Evolutionary conservation across 2,113 vertebrate species (phyloP), one percentile per base, ranked within the genome.

Genomic region (Anarhynchus alexandrinus): DNA sequence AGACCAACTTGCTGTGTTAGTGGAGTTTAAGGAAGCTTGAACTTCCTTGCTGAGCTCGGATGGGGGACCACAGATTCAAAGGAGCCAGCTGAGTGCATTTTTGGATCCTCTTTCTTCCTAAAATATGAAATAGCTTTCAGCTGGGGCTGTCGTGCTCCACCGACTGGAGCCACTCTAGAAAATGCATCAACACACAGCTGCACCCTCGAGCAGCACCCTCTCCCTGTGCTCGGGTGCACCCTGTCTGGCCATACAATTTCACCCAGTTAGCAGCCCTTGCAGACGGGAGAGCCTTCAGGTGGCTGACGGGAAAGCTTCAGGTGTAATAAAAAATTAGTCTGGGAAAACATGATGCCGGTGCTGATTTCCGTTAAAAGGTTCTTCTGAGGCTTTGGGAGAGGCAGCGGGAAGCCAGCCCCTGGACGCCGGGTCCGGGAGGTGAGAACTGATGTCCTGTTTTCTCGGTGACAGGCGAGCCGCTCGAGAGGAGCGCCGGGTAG

Each of bases 321-420:
- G 78, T 89, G 51, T 16, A 82, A 61, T 30, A 30, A 86, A 45
- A 32, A 36, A 40, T 67, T 3, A 58, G 8, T 21, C 43, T 76
- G 27, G 57, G 77, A 49, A 85, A 74, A 58, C 0, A 0, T 15
- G 3, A 6, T 7, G 54, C 17, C 0, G 2, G 45, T 0, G 0
- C 11, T 15, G 38, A 8, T 83, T 94, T 82, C 69, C 0, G 0
- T 0, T 1, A 6, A 51, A 38, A 6, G 62, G 66, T 21, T 91
- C 65, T 88, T 43, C 40, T 3, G 61, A 49, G 62, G 80, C 45
- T 54, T 30, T 85, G 76, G 47, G 71, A 62, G 74, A 30, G 62
- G 82, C 84, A 87, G 36, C 0, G 11, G 62, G 88, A 69, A 94
- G 54, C 34, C 47, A 52, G 10, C 19, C 29, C 19, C 32, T 0